Evolutionary conservation across 2,888 invertebrate species (phyloP).

Genomic region (Tribolium freemani): DNA sequence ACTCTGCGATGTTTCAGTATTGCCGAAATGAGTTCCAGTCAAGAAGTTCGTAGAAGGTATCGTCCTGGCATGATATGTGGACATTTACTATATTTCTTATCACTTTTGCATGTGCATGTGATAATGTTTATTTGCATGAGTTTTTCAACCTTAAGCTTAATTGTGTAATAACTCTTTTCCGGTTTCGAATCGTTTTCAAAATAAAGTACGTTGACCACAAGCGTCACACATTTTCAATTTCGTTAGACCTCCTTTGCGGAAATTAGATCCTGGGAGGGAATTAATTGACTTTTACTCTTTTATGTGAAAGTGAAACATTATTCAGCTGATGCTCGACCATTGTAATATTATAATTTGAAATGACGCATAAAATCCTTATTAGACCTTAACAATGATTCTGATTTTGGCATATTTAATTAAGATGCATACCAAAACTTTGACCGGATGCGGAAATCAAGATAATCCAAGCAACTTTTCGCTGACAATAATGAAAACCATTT

Average conservation of each 20-base stretch:
- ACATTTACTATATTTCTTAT: slow-evolving; percentile 4
- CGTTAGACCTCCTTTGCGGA: neutral
- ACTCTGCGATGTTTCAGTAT: slow-evolving; percentile 61
- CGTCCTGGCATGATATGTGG: slow-evolving; percentile 12
- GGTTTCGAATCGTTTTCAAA: neutral
- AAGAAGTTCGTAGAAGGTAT: slow-evolving; percentile 67
- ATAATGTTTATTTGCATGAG: slow-evolving; percentile 8
- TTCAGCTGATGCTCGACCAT: neutral
- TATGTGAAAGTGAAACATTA: neutral
- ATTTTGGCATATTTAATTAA: neutral
- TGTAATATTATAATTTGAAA: neutral
- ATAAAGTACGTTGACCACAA: neutral
- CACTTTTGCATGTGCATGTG: slow-evolving; percentile 19
- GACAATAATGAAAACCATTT: neutral
- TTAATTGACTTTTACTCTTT: neutral
- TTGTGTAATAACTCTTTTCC: neutral
- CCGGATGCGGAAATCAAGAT: neutral
- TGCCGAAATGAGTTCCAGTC: slow-evolving; percentile 66
- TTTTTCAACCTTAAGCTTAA: neutral
- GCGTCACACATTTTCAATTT: neutral
- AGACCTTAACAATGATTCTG: neutral
- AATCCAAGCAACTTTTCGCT: neutral
- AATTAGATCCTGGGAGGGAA: neutral
- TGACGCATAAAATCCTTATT: neutral
- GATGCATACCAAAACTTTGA: neutral